Evolutionary conservation across 2,797 vertebrate species (phyloP), one percentile per base, ranked within the genome.

Genomic region (Paratrypauchen microcephalus): DNA sequence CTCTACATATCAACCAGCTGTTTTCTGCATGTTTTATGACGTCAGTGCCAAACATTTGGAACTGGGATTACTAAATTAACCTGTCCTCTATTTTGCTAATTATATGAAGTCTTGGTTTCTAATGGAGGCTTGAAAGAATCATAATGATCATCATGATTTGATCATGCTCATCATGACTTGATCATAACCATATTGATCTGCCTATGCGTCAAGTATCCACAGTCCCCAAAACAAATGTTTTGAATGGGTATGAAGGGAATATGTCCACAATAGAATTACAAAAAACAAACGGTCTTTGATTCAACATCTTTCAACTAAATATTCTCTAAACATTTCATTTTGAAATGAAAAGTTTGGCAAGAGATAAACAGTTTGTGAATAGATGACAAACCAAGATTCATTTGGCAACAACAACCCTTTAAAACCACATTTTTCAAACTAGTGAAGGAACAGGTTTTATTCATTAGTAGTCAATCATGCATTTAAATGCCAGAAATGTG

Each of bases 231-330:
- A 87, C 74, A 86, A 85, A 89, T 86, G 81, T 89, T 91, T 91
- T 87, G 73, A 79, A 63, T 60, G 78, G 83, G 75, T 85, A 88
- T 82, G 74, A 89, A 75, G 77, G 78, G 87, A 90, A 93, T 91
- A 84, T 93, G 91, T 87, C 92, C 83, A 82, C 86, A 91, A 92
- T 92, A 87, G 76, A 77, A 71, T 73, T 79, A 86, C 76, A 90
- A 36, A 32, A 36, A 36, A 8, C 7, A 90, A 92, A 90, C 55
- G 63, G 66, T 80, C 86, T 84, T 83, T 56, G 78, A 85, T 86
- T 83, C 88, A 71, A 70, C 74, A 67, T 72, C 68, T 87, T 87
- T 77, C 82, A 87, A 73, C 71, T 87, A 78, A 70, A 86, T 87
- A 84, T 78, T 28, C 76, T 86, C 77, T 82, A 70, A 84, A 83